phyloP scores from a whole-genome alignment of 1,140 invertebrate genomes.

The Venustaconcha ellipsiformis region DNA sequence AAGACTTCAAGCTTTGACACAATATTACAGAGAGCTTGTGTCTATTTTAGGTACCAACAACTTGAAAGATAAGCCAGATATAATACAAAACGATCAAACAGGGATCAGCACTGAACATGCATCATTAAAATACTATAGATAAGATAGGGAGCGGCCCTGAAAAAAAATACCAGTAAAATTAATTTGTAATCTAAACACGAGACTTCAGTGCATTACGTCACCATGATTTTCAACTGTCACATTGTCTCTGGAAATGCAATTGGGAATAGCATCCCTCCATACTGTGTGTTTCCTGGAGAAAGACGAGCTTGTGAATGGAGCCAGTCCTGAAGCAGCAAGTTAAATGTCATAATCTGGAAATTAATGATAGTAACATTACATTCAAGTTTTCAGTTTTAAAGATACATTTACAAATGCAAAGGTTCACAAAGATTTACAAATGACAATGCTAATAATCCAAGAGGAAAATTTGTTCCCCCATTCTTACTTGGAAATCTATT shows the following conservation, averaged over 20 bases:
- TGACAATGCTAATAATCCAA: constrained; percentile 5
- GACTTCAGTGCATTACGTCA: constrained; percentile 23
- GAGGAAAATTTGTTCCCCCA: constrained; percentile 23
- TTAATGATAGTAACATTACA: neutral
- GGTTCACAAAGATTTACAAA: neutral
- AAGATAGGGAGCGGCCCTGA: constrained; percentile 6
- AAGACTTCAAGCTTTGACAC: neutral
- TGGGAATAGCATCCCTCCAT: constrained; percentile 12
- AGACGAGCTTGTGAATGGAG: too few species aligned
- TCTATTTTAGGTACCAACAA: neutral
- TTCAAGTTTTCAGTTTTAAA: neutral
- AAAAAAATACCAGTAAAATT: constrained; percentile 9
- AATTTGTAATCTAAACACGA: constrained; percentile 10
- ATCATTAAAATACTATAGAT: neutral
- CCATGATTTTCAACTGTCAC: constrained; percentile 14
- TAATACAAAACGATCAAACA: neutral
- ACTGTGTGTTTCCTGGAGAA: constrained; percentile 2
- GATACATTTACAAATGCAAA: neutral
- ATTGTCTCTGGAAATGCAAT: constrained; percentile 18
- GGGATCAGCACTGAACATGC: too few species aligned
- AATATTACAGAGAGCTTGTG: constrained; percentile 1
- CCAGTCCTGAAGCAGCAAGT: too few species aligned
- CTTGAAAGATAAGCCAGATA: neutral
- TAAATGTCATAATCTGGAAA: neutral
- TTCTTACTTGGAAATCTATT: constrained; percentile 9